phyloP scores from a whole-genome alignment of 2,797 vertebrate species.

The Siniperca scherzeri region DNA sequence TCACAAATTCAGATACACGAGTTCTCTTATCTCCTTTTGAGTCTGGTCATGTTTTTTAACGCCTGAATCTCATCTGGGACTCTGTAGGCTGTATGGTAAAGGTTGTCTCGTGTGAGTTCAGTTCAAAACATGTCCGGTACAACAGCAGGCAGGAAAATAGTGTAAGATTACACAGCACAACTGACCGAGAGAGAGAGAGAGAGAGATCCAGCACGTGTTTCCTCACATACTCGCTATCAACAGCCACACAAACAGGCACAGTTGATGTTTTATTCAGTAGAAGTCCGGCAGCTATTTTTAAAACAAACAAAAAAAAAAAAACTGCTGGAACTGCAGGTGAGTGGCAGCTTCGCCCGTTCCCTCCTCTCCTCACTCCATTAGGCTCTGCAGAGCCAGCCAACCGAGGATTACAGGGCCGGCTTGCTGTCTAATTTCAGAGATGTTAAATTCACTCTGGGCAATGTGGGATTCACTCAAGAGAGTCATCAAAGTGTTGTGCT shows the following conservation, averaged over 20 bases:
- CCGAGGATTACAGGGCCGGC: conserved; percentile 51
- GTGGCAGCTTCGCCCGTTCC: conserved; percentile 62
- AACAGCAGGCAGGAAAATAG: conserved; percentile 18
- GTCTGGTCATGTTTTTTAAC: conserved; percentile 33
- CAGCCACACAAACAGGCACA: conserved; percentile 13
- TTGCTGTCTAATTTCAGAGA: conserved; percentile 65
- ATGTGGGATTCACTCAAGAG: conserved; percentile 58
- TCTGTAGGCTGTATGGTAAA: neutral
- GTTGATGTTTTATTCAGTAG: conserved; percentile 73
- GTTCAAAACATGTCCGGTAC: conserved; percentile 21
- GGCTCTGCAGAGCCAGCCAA: conserved; percentile 51
- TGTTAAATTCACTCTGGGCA: conserved; percentile 62
- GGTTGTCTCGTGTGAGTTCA: conserved; percentile 21
- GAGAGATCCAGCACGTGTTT: conserved; percentile 35
- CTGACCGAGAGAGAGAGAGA: conserved; percentile 7
- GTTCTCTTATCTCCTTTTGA: conserved; percentile 13
- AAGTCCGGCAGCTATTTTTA: conserved; percentile 64
- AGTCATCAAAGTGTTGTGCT: conserved; percentile 56
- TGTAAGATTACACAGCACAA: conserved; percentile 2
- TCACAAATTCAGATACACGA: neutral
- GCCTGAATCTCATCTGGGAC: neutral
- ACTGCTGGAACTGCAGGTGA: conserved; percentile 50
- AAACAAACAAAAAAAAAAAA: conserved; percentile 23
- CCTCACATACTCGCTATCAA: conserved; percentile 32
- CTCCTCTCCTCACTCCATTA: conserved; percentile 70